Evolutionary conservation across 2,888 invertebrate genomes (phyloP), one percentile per base, ranked within the genome.

Genomic region (Limnephilus lunatus): DNA sequence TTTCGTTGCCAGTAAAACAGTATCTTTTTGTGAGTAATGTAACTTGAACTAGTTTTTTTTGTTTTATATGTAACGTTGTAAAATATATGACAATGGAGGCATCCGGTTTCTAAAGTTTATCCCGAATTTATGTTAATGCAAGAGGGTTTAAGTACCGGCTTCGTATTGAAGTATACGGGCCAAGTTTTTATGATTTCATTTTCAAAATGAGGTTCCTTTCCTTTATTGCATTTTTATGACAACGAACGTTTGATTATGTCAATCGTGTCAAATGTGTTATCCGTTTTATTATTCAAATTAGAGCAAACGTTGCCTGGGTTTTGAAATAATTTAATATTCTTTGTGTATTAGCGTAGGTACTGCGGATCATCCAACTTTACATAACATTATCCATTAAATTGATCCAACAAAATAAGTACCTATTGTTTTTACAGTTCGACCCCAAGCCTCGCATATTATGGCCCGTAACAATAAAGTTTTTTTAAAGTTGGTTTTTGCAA

Each of bases 21-120:
- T 86, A 86, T 48, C 85, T 86, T 86, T 86, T 86, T 86, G 85
- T 86, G 85, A 86, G 85, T 86, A 86, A 86, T 86, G 85, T 35
- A 48, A 86, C 85, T 86, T 86, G n/a, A 86, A 86, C 48, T 86
- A 86, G 85, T 86, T 86, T 86, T 85, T 85, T 86, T 86, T 86
- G 85, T 86, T 86, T 86, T 86, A 86, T 86, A 48, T 86, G 85
- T 86, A 86, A 48, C n/a, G 85, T 44, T 86, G 85, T 86, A 86
- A 86, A 86, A 86, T 86, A 86, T 86, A 86, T 86, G 85, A 86
- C 85, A 86, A 86, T 44, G 48, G 48, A 44, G 30, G 44, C 85
- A 48, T 44, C 39, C 44, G 85, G 35, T 44, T 86, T 44, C 85
- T 30, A 86, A 85, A 86, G 85, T 86, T 48, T 86, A 86, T 86